Evolutionary conservation across 2,888 invertebrate species (phyloP), one percentile per base, ranked within the genome.

Genomic region (Vesta saturnalis): DNA sequence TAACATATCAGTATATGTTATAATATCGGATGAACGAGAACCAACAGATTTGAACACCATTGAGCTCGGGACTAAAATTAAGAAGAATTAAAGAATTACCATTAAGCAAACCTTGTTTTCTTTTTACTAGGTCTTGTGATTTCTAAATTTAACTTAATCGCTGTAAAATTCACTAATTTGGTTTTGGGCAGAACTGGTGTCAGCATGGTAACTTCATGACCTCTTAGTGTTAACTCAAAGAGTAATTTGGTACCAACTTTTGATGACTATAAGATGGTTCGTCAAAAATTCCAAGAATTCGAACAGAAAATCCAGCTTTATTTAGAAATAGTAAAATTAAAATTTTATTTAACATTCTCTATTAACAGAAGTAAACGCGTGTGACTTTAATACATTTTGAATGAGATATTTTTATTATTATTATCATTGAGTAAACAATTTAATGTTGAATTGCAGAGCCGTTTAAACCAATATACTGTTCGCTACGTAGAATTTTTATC

Each of bases 121-220:
- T 1, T 1, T 12, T 39, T 39, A 57, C 19, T 46, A 1, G 19
- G 12, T 14, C 15, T 46, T 14, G n/a, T n/a, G 2, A 8, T 12
- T 47, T n/a, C 43, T 14, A 18, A n/a, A 2, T 14, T 12, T 6
- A 62, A 15, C 8, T 54, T n/a, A 2, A 62, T 19, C 10, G 22
- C 19, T 35, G 22, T 62, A 39, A 62, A 15, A 54, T 62, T 54
- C 14, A 12, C 8, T 14, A 1, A 0, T 0, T n/a, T 12, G 5
- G 22, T 43, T 60, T 66, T 60, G 2, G 47, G 56, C 4, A 10
- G 8, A 10, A 58, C 16, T 4, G 61, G 39, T 14, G 62, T 18
- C 10, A 67, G 1, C 4, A 67, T 1, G 0, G 67, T 67, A 58
- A 67, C 52, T 16, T 61, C 80, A 72, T 86, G 86, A 1, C 85